Evolutionary conservation across 2,113 vertebrate species (phyloP), one percentile per base, ranked within the genome.

Genomic region (Aphelocoma coerulescens): DNA sequence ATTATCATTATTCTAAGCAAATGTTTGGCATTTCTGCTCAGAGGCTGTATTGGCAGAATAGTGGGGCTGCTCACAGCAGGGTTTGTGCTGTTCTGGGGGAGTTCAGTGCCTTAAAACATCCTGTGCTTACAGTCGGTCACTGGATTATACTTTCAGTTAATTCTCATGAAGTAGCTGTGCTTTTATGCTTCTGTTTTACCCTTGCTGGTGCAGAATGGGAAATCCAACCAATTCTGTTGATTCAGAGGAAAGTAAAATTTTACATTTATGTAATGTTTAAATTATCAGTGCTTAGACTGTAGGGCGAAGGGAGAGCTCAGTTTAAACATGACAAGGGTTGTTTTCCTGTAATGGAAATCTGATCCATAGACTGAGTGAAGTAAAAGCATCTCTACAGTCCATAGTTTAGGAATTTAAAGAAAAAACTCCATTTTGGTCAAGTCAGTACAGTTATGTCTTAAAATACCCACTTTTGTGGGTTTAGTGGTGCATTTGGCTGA

Each of bases 391-490:
- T 4, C 24, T 39, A 3, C 13, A 61, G 48, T n/a, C 30, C 21
- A 7, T 6, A 43, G 58, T 24, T 44, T 5, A 68, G 8, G 13
- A 13, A 59, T 90, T 77, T 46, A 63, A 61, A 65, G 65, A 79
- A 72, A 16, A 48, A 27, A 37, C 19, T 35, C 24, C 3, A 13
- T 68, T 87, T 78, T 54, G 21, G 23, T 87, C 20, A 48, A 32
- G 33, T 28, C 41, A 35, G 13, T 66, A 11, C 4, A 49, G 13
- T 61, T 69, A 7, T 2, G 1, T 46, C 37, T 73, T 49, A 19
- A 1, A 16, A 11, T 44, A 26, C 1, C 0, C 30, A 2, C 22
- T 66, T 41, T 16, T 61, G 35, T 81, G 54, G 6, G 8, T 65
- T 63, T 72, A 18, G 27, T 48, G 61, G 10, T 59, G 55, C 7